Base-by-base conservation (phyloP, 92 coral and sea anemone genomes). In the Anthopleura xanthogrammica region DNA sequence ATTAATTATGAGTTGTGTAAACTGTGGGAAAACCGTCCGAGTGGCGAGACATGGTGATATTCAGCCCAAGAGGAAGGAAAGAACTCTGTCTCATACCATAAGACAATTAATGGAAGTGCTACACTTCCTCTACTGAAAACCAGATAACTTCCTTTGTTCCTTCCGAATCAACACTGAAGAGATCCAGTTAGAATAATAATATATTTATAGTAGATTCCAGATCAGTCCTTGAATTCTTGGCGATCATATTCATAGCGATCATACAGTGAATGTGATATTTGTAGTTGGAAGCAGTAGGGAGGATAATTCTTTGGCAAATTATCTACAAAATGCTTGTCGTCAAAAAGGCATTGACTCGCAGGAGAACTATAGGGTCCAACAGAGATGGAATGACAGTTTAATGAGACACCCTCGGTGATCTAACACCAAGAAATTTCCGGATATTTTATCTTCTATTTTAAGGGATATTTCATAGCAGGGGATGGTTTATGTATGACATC, bases 311-410 rank as follows among this genome's bases (percentile, higher is more conserved):
- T 84, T 85, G 88, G 79, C 77, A 85, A 85, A 70, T 57, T 77
- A 77, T 62, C 83, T 85, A 85, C 83, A 85, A 85, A 85, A 72
- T 42, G 79, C 88, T 55, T 85, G 80, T 85, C 88, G 66, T 85
- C 88, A 78, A 78, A 77, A 76, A 52, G 77, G 71, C 79, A 85
- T 85, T 85, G 79, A 68, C 79, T 66, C 83, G 68, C 62, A 43
- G 88, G 88, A 68, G 83, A 78, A 85, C 88, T 36, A 39, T 24
- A 23, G 36, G 66, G 82, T 81, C 87, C 81, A 20, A 48, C 82
- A 77, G 87, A 20, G 87, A 36, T 60, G 87, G 87, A 84, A 84
- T 84, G 87, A 77, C 64, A 65, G 56, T 74, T 76, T 84, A 84
- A 84, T 84, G 82, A 46, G 84, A 70, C 74, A 68, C 83, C 84